Evolutionary conservation across 1,140 invertebrate species (phyloP).

Genomic region (Physella acuta): DNA sequence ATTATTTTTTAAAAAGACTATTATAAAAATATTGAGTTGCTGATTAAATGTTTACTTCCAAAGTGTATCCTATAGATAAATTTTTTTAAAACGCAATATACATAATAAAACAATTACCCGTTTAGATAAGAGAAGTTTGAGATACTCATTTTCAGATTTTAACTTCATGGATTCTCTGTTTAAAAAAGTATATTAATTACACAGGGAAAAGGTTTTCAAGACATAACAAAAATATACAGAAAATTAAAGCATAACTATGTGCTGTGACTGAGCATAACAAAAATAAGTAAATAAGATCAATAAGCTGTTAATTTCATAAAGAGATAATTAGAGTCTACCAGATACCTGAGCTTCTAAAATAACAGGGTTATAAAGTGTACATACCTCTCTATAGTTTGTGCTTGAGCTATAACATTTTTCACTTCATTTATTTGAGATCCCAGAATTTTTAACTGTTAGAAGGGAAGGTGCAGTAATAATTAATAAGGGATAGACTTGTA

Average conservation of each 20-base stretch:
- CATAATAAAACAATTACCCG: background rate
- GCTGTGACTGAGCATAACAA: too few relatives aligned
- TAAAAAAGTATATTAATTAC: too few relatives aligned
- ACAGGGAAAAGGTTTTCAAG: too few relatives aligned
- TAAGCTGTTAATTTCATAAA: too few relatives aligned
- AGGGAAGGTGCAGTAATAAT: background rate
- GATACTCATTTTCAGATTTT: constrained; percentile 15
- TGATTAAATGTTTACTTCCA: background rate
- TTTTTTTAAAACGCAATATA: background rate
- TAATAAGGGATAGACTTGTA: too few relatives aligned
- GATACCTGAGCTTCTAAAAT: too few relatives aligned
- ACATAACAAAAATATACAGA: too few relatives aligned
- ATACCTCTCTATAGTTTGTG: constrained; percentile 11
- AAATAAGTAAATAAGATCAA: too few relatives aligned
- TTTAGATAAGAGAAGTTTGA: constrained; percentile 10
- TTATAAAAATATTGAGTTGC: too few relatives aligned
- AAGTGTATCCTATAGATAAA: background rate
- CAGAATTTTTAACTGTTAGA: constrained; percentile 1
- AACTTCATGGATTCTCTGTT: constrained; percentile 14
- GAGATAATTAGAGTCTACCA: too few relatives aligned
- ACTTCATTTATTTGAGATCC: constrained; percentile 7
- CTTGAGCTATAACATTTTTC: constrained; percentile 3
- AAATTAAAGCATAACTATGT: too few relatives aligned
- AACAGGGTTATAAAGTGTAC: background rate
- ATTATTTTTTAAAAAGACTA: too few relatives aligned